Percentiles rank a stretch among this genome's conserved stretches.
Conservation (phyloP, 2,888 invertebrate genomes). For the Norana najaformis region DNA sequence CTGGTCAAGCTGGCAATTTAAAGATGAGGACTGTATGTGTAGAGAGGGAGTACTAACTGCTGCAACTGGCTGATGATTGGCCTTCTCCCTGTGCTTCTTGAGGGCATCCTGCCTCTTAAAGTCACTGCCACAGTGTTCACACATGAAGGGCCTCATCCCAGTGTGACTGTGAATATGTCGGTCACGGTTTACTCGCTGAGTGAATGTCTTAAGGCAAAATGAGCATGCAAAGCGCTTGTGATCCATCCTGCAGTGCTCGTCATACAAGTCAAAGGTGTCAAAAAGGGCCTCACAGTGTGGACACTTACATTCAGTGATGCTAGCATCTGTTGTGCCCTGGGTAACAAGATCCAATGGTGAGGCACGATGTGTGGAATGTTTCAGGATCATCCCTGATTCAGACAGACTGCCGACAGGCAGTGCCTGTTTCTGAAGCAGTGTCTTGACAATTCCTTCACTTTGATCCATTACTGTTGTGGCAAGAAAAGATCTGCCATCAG, state of each 20-base stretch:
- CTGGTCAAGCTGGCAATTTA: conserved; percentile 14
- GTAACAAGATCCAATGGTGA: not conserved
- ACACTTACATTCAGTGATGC: conserved; percentile 28
- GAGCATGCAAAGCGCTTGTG: conserved; percentile 55
- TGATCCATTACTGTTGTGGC: not conserved
- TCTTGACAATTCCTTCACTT: not conserved
- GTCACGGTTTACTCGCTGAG: conserved; percentile 56
- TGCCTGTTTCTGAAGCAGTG: conserved; percentile 1
- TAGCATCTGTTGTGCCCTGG: not conserved
- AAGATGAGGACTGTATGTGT: not conserved
- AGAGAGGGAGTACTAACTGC: not conserved
- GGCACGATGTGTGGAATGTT: not conserved
- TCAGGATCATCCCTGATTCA: not conserved
- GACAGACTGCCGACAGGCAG: conserved; percentile 14
- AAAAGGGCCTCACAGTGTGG: conserved; percentile 21
- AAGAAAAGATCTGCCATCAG: not conserved
- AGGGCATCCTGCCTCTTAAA: conserved; percentile 41
- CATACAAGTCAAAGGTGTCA: conserved; percentile 48
- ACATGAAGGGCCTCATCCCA: conserved; percentile 45
- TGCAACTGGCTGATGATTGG: conserved; percentile 18
- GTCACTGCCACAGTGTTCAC: conserved; percentile 36
- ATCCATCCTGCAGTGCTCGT: conserved; percentile 50
- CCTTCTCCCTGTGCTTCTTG: conserved; percentile 39
- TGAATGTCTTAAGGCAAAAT: conserved; percentile 56
- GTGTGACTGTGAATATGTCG: conserved; percentile 58